A percentile compares a stretch with the other conserved stretches of the same genome.
Evolutionary conservation across 2,797 vertebrate species (phyloP).

Genomic region (Notoglanidium macrostoma): DNA sequence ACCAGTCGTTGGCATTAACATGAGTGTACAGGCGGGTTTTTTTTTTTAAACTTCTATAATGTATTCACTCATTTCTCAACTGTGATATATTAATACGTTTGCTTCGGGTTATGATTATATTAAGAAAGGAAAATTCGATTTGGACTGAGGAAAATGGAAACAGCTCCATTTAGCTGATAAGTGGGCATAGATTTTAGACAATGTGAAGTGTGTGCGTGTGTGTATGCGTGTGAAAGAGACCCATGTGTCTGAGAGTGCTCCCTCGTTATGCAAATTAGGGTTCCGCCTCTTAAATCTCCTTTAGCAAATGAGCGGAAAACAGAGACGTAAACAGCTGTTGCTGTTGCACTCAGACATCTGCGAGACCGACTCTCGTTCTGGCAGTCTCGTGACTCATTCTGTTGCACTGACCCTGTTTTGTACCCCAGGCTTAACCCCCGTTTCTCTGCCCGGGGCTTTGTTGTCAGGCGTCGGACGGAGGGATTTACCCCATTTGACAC

Average conservation of each 20-base stretch:
- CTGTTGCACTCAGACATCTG: slow-evolving; percentile 72
- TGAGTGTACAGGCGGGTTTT: slow-evolving; percentile 9
- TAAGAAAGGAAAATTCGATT: slow-evolving; percentile 26
- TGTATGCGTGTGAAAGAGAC: slow-evolving; percentile 2
- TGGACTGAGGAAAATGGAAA: slow-evolving; percentile 6
- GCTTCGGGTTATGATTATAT: slow-evolving; percentile 43
- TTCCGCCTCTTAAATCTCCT: slow-evolving; percentile 70
- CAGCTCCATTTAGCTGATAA: slow-evolving; percentile 11
- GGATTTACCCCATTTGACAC: slow-evolving; percentile 57
- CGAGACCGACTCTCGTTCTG: slow-evolving; percentile 65
- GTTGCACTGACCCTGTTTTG: slow-evolving; percentile 68
- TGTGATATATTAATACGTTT: slow-evolving; percentile 11
- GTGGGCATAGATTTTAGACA: slow-evolving; percentile 13
- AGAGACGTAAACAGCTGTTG: slow-evolving; percentile 75
- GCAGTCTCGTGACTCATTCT: slow-evolving; percentile 55
- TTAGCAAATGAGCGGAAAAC: slow-evolving; percentile 73
- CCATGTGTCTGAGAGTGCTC: slow-evolving; percentile 39
- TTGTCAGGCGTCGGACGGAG: slow-evolving; percentile 28
- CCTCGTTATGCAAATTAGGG: slow-evolving; percentile 69
- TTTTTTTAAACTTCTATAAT: slow-evolving; percentile 21
- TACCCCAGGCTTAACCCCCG: slow-evolving; percentile 67
- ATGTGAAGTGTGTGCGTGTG: slow-evolving; percentile 2
- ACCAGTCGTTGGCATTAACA: slow-evolving; percentile 42
- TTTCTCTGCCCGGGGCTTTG: slow-evolving; percentile 44
- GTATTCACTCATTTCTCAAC: slow-evolving; percentile 39